Evolutionary conservation across 1,140 invertebrate species (phyloP).

Genomic region (Bombus haemorrhoidalis): DNA sequence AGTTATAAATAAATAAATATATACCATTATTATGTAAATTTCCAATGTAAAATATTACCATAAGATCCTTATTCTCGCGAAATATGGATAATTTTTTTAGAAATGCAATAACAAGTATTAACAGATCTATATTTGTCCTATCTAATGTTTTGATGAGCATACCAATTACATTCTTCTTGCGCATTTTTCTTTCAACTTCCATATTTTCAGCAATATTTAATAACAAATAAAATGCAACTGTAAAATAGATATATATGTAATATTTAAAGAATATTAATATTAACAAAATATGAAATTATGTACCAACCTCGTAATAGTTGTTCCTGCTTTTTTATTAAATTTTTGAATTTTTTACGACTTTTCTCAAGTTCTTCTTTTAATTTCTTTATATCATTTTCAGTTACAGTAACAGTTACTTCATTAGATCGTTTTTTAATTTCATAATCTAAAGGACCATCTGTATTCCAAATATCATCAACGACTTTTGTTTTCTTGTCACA

Average conservation of each 20-base stretch:
- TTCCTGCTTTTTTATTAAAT: slow-evolving; percentile 95
- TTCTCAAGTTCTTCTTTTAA: slow-evolving; percentile 93
- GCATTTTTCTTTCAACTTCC: slow-evolving; percentile 98
- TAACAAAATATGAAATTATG: slow-evolving; percentile 26
- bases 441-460: slow-evolving; percentile 77
- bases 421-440: slow-evolving; percentile 75
- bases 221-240: slow-evolving; percentile 94
- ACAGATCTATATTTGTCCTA: slow-evolving; percentile 91
- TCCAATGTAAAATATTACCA: slow-evolving; percentile 84
- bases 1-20: slow-evolving; percentile 47
- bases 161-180: slow-evolving; percentile 94
- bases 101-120: slow-evolving; percentile 96
- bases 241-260: slow-evolving; percentile 54
- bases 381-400: slow-evolving; percentile 83
- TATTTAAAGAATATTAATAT: slow-evolving; percentile 16
- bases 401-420: slow-evolving; percentile 67
- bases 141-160: slow-evolving; percentile 95
- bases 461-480: slow-evolving; percentile 79
- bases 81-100: slow-evolving; percentile 97
- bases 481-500: slow-evolving; percentile 77
- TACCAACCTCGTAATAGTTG: slow-evolving; percentile 89
- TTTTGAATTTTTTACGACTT: slow-evolving; percentile 89
- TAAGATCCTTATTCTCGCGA: slow-evolving; percentile 96
- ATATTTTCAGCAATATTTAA: slow-evolving; percentile 97
- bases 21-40: slow-evolving; percentile 29